A percentile compares a stretch with the other conserved stretches of the same genome.
Evolutionary conservation across 1,140 invertebrate species (phyloP).

Genomic region (Scaptodrosophila lebanonensis): DNA sequence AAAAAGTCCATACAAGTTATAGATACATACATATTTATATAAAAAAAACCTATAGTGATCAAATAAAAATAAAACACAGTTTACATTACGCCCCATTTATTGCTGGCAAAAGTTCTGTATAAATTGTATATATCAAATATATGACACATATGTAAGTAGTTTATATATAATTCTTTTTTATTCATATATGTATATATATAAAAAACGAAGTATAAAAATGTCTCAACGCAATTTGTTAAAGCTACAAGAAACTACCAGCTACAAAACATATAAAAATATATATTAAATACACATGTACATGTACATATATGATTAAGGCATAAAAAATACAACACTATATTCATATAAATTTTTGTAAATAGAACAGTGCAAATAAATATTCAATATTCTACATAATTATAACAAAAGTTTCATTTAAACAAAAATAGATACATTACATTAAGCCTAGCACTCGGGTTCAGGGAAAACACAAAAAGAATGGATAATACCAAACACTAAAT

Average conservation of each 20-base stretch:
- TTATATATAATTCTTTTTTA: slow-evolving; percentile 19
- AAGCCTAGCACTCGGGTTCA: no score
- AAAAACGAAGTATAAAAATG: slow-evolving; percentile 70
- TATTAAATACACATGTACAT: slow-evolving; percentile 6
- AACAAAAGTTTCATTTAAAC: slow-evolving; percentile 51
- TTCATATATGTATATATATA: slow-evolving; percentile 17
- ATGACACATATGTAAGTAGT: slow-evolving; percentile 15
- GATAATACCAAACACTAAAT: no score
- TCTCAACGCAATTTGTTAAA: slow-evolving; percentile 63
- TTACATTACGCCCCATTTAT: slow-evolving; percentile 61
- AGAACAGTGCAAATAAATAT: slow-evolving; percentile 8
- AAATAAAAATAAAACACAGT: slow-evolving; percentile 65
- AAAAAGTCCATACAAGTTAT: slow-evolving; percentile 51
- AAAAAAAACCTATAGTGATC: no score
- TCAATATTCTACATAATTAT: slow-evolving; percentile 21
- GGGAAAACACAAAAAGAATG: no score
- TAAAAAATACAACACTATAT: slow-evolving; percentile 50
- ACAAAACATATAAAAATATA: slow-evolving; percentile 72
- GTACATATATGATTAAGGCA: slow-evolving; percentile 46
- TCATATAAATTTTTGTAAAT: slow-evolving; percentile 9
- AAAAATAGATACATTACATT: slow-evolving; percentile 33
- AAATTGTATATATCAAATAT: slow-evolving; percentile 73
- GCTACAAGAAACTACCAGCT: slow-evolving; percentile 64
- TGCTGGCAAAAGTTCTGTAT: slow-evolving; percentile 65
- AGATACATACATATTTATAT: no score